Conservation (phyloP, 1,140 invertebrate species). For the Amyelois transitella region DNA sequence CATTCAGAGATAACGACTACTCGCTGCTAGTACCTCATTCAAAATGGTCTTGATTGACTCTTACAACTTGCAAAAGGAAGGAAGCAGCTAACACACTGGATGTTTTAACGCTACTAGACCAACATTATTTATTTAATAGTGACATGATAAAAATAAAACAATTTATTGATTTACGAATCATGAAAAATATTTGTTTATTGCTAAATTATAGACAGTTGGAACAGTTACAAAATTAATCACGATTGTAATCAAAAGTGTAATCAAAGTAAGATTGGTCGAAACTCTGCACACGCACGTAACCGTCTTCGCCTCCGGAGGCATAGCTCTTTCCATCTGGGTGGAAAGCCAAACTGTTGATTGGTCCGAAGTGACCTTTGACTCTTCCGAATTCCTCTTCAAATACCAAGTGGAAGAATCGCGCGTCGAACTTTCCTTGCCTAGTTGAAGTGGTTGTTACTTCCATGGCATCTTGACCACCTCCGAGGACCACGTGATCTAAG, state of each 20-base stretch:
- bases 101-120: no score
- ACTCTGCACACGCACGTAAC: conserved; percentile 96
- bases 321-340: conserved; percentile 99
- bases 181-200: not conserved
- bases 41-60: no score
- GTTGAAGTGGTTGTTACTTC: conserved; percentile 98
- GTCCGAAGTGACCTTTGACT: conserved; percentile 99
- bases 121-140: no score
- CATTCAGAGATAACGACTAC: no score
- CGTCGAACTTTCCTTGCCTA: conserved; percentile 97
- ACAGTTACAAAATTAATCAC: conserved; percentile 43
- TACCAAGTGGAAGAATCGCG: conserved; percentile 98
- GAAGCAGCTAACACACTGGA: no score
- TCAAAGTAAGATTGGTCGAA: conserved; percentile 98
- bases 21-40: no score
- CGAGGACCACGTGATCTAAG: conserved; percentile 94
- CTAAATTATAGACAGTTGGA: not conserved
- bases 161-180: not conserved
- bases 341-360: conserved; percentile 98
- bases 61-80: no score
- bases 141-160: not conserved
- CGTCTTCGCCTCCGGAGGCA: conserved; percentile 98
- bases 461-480: conserved; percentile 99
- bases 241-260: conserved; percentile 93
- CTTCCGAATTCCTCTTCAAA: conserved; percentile 99